Percentiles rank a stretch among this genome's conserved stretches.
phyloP scores from a whole-genome alignment of 2,888 invertebrate genomes.

The Buathra laborator region DNA sequence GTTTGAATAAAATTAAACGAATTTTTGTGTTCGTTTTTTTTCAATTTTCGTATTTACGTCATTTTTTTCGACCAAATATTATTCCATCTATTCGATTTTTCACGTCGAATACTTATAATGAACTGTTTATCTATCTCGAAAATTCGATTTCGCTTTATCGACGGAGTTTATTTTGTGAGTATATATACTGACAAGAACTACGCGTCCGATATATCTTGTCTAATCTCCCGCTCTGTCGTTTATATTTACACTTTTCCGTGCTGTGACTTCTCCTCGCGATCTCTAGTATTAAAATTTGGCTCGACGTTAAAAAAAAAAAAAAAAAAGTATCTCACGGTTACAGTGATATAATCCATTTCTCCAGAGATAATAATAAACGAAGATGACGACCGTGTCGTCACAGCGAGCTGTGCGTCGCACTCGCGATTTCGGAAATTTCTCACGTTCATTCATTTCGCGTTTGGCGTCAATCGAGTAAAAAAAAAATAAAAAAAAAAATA shows the following conservation, averaged over 20 bases:
- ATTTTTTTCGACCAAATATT: too few species aligned
- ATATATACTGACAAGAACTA: not conserved
- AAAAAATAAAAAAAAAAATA: not conserved
- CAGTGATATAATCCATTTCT: not conserved
- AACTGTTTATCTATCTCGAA: not conserved
- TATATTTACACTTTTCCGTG: not conserved
- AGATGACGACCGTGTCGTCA: not conserved
- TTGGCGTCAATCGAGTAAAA: constrained; percentile 6
- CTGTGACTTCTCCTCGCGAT: not conserved
- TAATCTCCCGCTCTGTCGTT: constrained; percentile 64
- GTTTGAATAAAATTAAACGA: not conserved
- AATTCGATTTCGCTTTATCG: not conserved
- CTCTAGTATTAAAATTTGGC: not conserved
- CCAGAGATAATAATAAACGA: not conserved
- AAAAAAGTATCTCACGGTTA: not conserved
- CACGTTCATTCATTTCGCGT: constrained; percentile 42
- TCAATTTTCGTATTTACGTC: too few species aligned
- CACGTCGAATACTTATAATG: too few species aligned
- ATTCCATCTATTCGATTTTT: too few species aligned
- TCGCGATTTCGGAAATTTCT: constrained; percentile 16
- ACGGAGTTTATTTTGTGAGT: constrained; percentile 20
- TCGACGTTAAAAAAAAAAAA: not conserved
- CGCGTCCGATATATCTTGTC: constrained; percentile 70
- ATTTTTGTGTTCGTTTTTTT: not conserved
- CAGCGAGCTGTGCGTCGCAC: constrained; percentile 2